These are phyloP conservation scores for Cephus spinipes DNA, from an alignment of 2,888 invertebrate genomes.

Conservation along the genomic window DNA sequence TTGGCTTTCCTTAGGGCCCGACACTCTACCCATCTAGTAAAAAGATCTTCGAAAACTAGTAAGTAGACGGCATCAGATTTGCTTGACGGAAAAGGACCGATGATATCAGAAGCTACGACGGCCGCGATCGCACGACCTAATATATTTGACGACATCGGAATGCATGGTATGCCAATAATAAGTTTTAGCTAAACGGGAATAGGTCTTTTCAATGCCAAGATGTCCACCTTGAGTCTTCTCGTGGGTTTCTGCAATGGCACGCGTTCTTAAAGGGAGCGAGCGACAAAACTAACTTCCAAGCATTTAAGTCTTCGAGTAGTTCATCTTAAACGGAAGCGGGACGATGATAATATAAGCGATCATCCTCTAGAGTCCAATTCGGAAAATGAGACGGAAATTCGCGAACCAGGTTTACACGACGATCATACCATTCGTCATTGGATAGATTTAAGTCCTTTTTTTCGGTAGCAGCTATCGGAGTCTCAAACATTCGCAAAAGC, in stretches of 20 bases:
- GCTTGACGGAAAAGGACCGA: constrained; percentile 34
- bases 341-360: not conserved
- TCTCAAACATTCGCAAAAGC: constrained; percentile 20
- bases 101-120: constrained; percentile 29
- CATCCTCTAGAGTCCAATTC: not conserved
- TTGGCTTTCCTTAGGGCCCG: constrained; percentile 27
- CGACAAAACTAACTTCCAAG: constrained; percentile 34
- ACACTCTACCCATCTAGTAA: constrained; percentile 32
- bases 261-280: too few relatives aligned
- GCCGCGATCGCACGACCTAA: constrained; percentile 28
- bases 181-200: not conserved
- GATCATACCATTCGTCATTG: constrained; percentile 13
- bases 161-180: constrained; percentile 39
- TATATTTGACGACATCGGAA: constrained; percentile 25
- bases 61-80: constrained; percentile 25
- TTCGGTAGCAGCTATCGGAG: constrained; percentile 29
- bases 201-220: constrained; percentile 35
- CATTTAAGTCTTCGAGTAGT: constrained; percentile 14
- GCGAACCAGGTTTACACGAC: not conserved
- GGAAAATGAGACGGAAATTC: not conserved
- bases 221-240: constrained; percentile 37
- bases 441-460: constrained; percentile 22
- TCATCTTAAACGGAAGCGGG: not conserved
- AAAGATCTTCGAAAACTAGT: constrained; percentile 34
- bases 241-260: constrained; percentile 34